Conservation (phyloP, 2,797 vertebrate genomes). For the Anomalospiza imberbis region DNA sequence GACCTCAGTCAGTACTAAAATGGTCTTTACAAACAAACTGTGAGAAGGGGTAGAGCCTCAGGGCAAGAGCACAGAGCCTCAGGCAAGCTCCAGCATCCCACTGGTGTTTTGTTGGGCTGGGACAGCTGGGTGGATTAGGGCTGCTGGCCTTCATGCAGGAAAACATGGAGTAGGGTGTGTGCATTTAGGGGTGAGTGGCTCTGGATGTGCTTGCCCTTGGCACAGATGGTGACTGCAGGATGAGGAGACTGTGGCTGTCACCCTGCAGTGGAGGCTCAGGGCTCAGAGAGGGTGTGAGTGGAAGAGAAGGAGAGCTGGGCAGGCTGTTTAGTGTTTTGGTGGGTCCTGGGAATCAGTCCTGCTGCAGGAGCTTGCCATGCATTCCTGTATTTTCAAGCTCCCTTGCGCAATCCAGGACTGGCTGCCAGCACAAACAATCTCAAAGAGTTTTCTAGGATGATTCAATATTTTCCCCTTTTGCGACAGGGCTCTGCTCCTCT, state of each 20-base stretch:
- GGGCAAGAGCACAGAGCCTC: neutral
- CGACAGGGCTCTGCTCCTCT: neutral
- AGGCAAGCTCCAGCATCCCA: neutral
- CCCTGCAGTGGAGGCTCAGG: neutral
- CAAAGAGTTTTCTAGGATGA: neutral
- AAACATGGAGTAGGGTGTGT: neutral
- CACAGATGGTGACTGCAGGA: neutral
- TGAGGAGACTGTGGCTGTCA: neutral
- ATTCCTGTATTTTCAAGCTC: neutral
- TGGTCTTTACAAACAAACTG: neutral
- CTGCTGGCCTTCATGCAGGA: neutral
- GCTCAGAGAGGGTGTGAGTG: neutral
- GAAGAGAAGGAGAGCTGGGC: neutral
- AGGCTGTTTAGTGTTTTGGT: neutral
- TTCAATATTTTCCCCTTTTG: neutral
- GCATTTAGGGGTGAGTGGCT: neutral
- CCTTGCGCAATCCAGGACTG: neutral
- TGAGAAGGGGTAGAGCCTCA: neutral
- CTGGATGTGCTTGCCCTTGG: neutral
- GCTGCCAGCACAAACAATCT: slow-evolving; percentile 27
- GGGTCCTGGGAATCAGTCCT: neutral
- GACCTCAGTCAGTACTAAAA: neutral
- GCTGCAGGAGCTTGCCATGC: neutral
- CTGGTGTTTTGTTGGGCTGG: neutral
- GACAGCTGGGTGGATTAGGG: neutral